Conservation (phyloP, 2,888 invertebrate species). For the Aphelenchoides bicaudatus region DNA sequence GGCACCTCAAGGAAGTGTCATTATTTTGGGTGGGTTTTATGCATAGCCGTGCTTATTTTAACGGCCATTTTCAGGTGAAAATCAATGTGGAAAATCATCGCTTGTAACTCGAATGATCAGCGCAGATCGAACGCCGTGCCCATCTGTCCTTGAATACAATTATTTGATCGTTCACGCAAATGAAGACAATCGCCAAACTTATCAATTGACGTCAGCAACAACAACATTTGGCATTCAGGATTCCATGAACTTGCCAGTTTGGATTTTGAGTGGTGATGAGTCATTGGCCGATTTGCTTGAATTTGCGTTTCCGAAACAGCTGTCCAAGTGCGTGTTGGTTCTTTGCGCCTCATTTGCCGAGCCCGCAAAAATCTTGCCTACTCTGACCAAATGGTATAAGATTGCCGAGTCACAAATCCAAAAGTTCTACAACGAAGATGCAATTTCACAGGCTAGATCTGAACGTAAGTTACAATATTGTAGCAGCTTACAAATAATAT, state of each 20-base stretch:
- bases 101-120: conserved; percentile 47
- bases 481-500: not conserved
- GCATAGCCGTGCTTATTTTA: conserved; percentile 18
- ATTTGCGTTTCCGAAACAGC: conserved; percentile 44
- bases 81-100: conserved; percentile 49
- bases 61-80: conserved; percentile 42
- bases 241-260: conserved; percentile 43
- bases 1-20: conserved; percentile 45
- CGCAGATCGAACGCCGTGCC: conserved; percentile 23
- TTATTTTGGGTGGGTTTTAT: conserved; percentile 43
- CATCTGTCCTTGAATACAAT: conserved; percentile 55
- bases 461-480: conserved; percentile 37
- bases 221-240: conserved; percentile 50
- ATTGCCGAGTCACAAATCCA: conserved; percentile 42
- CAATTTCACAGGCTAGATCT: conserved; percentile 40
- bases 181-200: conserved; percentile 52
- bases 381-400: conserved; percentile 50
- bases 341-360: conserved; percentile 50
- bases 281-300: conserved; percentile 42
- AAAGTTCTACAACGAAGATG: conserved; percentile 42
- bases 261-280: conserved; percentile 51
- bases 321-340: conserved; percentile 43
- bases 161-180: conserved; percentile 51
- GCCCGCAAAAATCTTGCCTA: conserved; percentile 41
- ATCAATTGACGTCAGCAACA: conserved; percentile 48